Conservation (phyloP, 2,888 invertebrate genomes). For the Machimus rusticus region DNA sequence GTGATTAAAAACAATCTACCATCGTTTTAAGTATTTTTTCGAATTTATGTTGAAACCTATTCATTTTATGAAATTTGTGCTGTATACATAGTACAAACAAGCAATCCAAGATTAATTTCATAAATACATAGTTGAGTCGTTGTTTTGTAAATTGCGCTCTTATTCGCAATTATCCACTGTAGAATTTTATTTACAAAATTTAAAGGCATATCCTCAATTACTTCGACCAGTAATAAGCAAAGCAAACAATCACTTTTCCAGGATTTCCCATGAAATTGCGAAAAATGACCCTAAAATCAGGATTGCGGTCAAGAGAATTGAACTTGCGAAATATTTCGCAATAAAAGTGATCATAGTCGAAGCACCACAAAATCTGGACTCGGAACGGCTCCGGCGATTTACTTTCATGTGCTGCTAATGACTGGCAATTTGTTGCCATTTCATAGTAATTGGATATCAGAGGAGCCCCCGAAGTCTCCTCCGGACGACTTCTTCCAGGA, state of each 20-base stretch:
- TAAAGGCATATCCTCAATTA: not conserved
- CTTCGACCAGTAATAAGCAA: not conserved
- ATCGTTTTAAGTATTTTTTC: too few relatives aligned
- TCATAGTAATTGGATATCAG: not conserved
- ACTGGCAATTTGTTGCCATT: not conserved
- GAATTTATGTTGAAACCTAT: too few relatives aligned
- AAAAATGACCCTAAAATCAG: not conserved
- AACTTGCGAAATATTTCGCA: not conserved
- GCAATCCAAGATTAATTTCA: not conserved
- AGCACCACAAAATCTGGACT: not conserved
- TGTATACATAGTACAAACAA: too few relatives aligned
- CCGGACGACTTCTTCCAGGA: not conserved
- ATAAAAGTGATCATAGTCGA: not conserved
- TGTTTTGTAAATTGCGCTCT: not conserved
- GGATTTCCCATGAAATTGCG: not conserved
- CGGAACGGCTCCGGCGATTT: not conserved
- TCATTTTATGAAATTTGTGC: too few relatives aligned
- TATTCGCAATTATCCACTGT: not conserved
- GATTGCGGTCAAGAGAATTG: not conserved
- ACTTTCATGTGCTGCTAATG: not conserved
- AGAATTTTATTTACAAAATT: not conserved
- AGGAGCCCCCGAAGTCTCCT: not conserved
- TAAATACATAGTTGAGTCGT: not conserved
- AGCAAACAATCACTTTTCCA: not conserved
- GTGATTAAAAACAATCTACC: too few relatives aligned